Percentiles rank a stretch among this genome's conserved stretches.
phyloP scores from a whole-genome alignment of 2,888 invertebrate species.

The Parnassius apollo region DNA sequence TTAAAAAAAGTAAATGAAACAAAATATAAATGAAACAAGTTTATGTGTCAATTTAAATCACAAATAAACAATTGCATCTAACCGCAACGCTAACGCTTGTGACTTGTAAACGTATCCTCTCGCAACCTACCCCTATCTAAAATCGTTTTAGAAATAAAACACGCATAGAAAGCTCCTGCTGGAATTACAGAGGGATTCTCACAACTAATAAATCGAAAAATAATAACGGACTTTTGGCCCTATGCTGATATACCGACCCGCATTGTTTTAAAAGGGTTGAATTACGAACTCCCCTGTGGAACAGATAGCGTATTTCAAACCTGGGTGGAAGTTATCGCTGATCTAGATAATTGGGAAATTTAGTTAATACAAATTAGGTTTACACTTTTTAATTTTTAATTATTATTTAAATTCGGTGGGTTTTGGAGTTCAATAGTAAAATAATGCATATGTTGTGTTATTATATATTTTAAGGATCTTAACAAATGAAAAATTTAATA shows the following conservation, averaged over 20 bases:
- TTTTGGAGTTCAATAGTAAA: no score
- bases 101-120: conserved; percentile 33
- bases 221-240: conserved; percentile 58
- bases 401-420: not conserved
- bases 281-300: conserved; percentile 21
- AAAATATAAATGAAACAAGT: no score
- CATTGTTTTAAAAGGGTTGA: conserved; percentile 34
- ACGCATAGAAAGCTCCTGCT: conserved; percentile 60
- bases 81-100: conserved; percentile 26
- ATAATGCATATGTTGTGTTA: no score
- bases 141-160: conserved; percentile 77
- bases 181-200: conserved; percentile 61
- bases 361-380: conserved; percentile 11
- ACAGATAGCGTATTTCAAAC: conserved; percentile 22
- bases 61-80: not conserved
- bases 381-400: not conserved
- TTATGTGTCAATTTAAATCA: no score
- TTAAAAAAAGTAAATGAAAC: no score
- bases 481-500: no score
- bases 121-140: conserved; percentile 69
- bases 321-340: conserved; percentile 12
- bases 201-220: conserved; percentile 76
- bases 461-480: no score
- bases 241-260: conserved; percentile 20
- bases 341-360: conserved; percentile 21